These are phyloP conservation scores for Pollenia labialis DNA, from an alignment of 2,888 invertebrate species.

Conservation along the genomic window DNA sequence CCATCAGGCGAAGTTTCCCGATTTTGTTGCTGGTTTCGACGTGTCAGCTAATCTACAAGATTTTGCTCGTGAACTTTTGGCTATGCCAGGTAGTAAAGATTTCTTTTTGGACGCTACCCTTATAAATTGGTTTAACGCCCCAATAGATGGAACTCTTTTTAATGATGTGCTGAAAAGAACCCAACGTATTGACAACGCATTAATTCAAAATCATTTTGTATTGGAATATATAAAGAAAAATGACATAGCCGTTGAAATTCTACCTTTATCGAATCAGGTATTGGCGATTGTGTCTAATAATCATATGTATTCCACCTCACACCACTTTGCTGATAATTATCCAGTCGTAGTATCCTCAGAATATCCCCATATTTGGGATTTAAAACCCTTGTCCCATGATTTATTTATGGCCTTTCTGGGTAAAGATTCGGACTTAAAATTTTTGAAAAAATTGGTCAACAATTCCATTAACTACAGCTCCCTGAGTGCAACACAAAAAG, in stretches of 20 bases:
- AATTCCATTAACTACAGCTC: slow-evolving; percentile 90
- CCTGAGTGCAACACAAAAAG: slow-evolving; percentile 85
- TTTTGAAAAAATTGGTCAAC: slow-evolving; percentile 89
- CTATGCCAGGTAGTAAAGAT: slow-evolving; percentile 85
- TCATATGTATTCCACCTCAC: slow-evolving; percentile 90
- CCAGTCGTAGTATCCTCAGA: slow-evolving; percentile 92
- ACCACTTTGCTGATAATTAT: slow-evolving; percentile 87
- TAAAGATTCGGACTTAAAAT: slow-evolving; percentile 88
- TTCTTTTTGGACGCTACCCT: slow-evolving; percentile 93
- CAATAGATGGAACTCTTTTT: slow-evolving; percentile 89
- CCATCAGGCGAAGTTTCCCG: slow-evolving; percentile 86
- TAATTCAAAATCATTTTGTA: slow-evolving; percentile 89
- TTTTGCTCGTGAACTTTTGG: slow-evolving; percentile 86
- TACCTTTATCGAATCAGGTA: slow-evolving; percentile 92
- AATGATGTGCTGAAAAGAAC: slow-evolving; percentile 91
- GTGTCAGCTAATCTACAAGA: slow-evolving; percentile 87
- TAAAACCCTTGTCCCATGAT: slow-evolving; percentile 89
- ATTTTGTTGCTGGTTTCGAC: slow-evolving; percentile 91
- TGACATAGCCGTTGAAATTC: slow-evolving; percentile 90
- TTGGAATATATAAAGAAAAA: slow-evolving; percentile 86
- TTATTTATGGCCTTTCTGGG: slow-evolving; percentile 92
- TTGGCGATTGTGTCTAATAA: slow-evolving; percentile 89
- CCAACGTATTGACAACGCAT: slow-evolving; percentile 91
- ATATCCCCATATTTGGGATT: slow-evolving; percentile 91
- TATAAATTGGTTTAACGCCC: slow-evolving; percentile 90